phyloP scores from a whole-genome alignment of 2,888 invertebrate species.

The Vanessa cardui region DNA sequence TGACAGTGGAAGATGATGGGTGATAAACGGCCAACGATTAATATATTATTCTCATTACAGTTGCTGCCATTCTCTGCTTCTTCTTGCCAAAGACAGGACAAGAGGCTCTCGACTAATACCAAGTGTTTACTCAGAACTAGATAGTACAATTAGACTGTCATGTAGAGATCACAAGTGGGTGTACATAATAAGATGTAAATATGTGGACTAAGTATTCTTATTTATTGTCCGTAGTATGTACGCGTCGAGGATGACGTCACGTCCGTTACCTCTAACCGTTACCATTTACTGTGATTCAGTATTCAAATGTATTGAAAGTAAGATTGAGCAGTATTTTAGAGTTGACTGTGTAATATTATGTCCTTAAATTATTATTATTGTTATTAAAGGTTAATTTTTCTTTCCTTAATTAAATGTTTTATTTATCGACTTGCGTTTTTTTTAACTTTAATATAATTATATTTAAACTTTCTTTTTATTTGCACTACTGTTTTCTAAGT shows the following conservation, averaged over 20 bases:
- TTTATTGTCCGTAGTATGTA: conserved; percentile 52
- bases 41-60: conserved; percentile 72
- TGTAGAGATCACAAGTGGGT: conserved; percentile 55
- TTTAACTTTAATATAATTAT: not conserved
- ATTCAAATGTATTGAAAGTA: conserved; percentile 62
- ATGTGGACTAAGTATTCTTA: conserved; percentile 71
- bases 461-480: too few relatives aligned
- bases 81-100: conserved; percentile 89
- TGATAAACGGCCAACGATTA: not conserved
- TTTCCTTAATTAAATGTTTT: conserved; percentile 54
- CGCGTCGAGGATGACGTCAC: conserved; percentile 25
- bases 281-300: conserved; percentile 72
- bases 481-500: too few relatives aligned
- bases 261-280: conserved; percentile 44
- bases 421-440: conserved; percentile 42
- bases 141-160: conserved; percentile 58
- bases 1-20: not conserved
- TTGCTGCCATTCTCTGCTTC: conserved; percentile 88
- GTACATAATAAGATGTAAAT: conserved; percentile 79
- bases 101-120: conserved; percentile 85
- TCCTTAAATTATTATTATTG: conserved; percentile 75
- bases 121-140: conserved; percentile 53
- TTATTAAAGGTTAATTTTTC: conserved; percentile 73
- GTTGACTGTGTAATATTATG: conserved; percentile 79
- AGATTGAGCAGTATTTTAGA: conserved; percentile 77